Evolutionary conservation across 2,888 invertebrate genomes (phyloP), one percentile per base, ranked within the genome.

Genomic region (Agonopterix alstromeriana): DNA sequence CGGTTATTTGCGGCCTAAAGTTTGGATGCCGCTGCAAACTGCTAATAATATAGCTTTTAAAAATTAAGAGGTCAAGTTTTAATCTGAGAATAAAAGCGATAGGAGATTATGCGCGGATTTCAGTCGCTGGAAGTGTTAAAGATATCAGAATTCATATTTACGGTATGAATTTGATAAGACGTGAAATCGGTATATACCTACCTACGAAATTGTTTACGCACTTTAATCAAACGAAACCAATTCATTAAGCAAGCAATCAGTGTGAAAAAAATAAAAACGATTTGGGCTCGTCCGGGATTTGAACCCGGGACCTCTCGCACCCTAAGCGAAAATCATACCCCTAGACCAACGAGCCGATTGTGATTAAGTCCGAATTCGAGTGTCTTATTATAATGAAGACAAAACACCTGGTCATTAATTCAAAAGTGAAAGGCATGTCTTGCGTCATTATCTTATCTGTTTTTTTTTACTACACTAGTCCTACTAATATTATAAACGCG

Each of bases 301-400:
- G 85, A 87, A 88, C 86, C 86, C 86, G 86, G 85, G 83, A 86
- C 87, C 86, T 86, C 85, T 87, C 86, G 85, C 86, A 89, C 85
- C 86, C 86, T 78, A 87, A 87, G 85, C 86, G 86, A 85, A 81
- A 88, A 87, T 87, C 85, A 86, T 87, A 86, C 83, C 84, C 82
- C 84, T 86, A 84, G 83, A 86, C 81, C 77, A 83, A 83, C 79
- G 81, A 81, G 78, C 79, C 80, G 50, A 2, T 48, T 67, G 50
- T 10, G 0, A 1, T 4, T 0, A 4, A 12, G 11, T 12, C 8
- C 36, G 11, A 50, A 53, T 43, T 48, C 42, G 36, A 42, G 17
- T 12, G 36, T 42, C 17, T 14, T 3, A 36, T 36, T n/a, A 12
- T 10, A 36, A 40, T 7, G 12, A 9, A 9, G 27, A 17, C 12